Conservation (phyloP, 2,113 vertebrate genomes). For the Eurypyga helias region DNA sequence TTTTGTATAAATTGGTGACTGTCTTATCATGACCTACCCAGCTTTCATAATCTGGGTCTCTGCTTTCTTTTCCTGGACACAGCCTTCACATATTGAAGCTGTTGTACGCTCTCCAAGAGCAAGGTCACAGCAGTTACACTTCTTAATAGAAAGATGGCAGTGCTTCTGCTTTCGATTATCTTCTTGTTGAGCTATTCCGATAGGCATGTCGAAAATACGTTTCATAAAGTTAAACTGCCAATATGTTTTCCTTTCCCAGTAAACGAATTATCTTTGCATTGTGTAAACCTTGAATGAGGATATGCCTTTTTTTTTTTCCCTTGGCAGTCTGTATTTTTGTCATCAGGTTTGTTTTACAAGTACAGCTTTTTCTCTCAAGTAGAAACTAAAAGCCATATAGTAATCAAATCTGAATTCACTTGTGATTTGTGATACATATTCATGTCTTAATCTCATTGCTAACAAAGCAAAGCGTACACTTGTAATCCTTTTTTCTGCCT, state of each 20-base stretch:
- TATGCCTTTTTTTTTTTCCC: not conserved
- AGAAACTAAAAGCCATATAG: not conserved
- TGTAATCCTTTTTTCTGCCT: not conserved
- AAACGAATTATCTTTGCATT: not conserved
- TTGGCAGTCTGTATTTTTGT: conserved; percentile 17
- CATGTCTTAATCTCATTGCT: not conserved
- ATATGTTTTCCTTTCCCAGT: not conserved
- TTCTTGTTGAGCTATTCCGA: not conserved
- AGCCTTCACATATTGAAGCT: not conserved
- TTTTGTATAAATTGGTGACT: not conserved
- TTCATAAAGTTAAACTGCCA: not conserved
- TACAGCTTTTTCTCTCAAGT: not conserved
- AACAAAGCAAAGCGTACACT: not conserved
- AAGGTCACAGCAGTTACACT: not conserved
- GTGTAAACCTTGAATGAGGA: not conserved
- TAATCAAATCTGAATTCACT: not conserved
- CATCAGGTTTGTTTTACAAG: conserved; percentile 4
- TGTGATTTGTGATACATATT: not conserved
- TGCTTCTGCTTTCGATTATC: conserved; percentile 7
- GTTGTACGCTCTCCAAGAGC: not conserved
- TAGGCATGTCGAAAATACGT: not conserved
- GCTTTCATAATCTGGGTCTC: not conserved
- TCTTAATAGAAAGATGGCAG: not conserved
- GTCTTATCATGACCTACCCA: not conserved
- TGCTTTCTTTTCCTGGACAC: not conserved